These are phyloP conservation scores for Myoxocephalus aenaeus DNA, from an alignment of 2,797 vertebrate species.

Conservation along the genomic window DNA sequence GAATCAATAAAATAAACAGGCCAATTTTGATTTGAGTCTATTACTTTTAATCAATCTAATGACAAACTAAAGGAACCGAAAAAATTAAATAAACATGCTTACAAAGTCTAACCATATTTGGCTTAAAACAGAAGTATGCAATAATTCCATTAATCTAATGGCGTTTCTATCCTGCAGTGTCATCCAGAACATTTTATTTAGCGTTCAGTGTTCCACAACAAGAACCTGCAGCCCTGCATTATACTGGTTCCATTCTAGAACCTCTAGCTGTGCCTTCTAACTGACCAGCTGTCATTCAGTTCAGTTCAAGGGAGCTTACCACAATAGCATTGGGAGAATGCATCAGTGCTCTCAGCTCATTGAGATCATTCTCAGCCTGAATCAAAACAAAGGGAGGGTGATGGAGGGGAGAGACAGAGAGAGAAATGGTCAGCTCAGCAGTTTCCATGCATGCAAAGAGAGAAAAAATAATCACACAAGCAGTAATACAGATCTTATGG, in stretches of 20 bases:
- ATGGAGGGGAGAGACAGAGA: conserved; percentile 73
- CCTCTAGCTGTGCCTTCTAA: conserved; percentile 53
- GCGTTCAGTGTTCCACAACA: conserved; percentile 25
- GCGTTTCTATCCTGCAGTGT: background rate
- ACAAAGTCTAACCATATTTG: background rate
- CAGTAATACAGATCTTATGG: conserved; percentile 22
- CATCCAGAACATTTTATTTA: conserved; percentile 52
- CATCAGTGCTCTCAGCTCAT: conserved; percentile 99
- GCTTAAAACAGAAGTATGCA: background rate
- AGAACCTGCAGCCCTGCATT: conserved; percentile 32
- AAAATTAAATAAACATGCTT: too few species aligned
- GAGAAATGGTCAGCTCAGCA: conserved; percentile 83
- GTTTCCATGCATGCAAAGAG: conserved; percentile 58
- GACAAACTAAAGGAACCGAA: background rate
- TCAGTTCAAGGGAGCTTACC: conserved; percentile 87
- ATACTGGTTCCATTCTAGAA: conserved; percentile 67
- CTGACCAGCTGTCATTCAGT: conserved; percentile 51
- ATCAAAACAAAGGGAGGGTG: conserved; percentile 73
- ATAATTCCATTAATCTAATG: conserved; percentile 8
- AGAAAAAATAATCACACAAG: conserved; percentile 28
- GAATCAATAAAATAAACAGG: background rate
- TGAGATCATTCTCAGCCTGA: conserved; percentile 99
- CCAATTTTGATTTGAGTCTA: background rate
- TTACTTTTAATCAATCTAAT: background rate
- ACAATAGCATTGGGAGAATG: conserved; percentile 99